These are phyloP conservation scores for Gnathonemus longibarbis DNA, from an alignment of 2,113 vertebrate genomes.

Conservation along the genomic window DNA sequence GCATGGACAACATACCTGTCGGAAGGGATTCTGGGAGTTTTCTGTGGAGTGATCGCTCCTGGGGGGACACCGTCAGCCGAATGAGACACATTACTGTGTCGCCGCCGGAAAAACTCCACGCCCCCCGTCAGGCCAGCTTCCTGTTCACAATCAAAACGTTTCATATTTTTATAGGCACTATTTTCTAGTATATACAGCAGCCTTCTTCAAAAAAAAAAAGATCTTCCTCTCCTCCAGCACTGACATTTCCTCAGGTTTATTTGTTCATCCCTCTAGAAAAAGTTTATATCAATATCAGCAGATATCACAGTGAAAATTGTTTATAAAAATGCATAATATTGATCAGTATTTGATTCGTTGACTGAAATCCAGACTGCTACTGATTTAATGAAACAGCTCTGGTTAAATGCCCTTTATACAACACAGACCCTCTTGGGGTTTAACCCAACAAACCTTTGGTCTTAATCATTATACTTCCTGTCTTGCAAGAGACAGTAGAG, in stretches of 20 bases:
- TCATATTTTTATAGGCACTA: background rate
- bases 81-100: conserved; percentile 93
- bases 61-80: conserved; percentile 62
- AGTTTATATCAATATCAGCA: background rate
- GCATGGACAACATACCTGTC: background rate
- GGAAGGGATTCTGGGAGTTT: background rate
- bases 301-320: background rate
- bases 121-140: conserved; percentile 85
- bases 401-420: background rate
- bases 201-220: background rate
- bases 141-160: conserved; percentile 42
- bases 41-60: conserved; percentile 30
- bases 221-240: background rate
- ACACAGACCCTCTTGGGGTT: background rate
- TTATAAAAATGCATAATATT: background rate
- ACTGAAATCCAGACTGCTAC: background rate
- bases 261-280: background rate
- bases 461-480: background rate
- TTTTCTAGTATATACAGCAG: background rate
- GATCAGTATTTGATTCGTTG: background rate
- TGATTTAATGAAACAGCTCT: background rate
- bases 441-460: background rate
- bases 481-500: background rate
- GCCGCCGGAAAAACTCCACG: conserved; percentile 92
- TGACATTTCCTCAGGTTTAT: background rate